Evolutionary conservation across 2,113 vertebrate species (phyloP).

Genomic region (Passer montanus): DNA sequence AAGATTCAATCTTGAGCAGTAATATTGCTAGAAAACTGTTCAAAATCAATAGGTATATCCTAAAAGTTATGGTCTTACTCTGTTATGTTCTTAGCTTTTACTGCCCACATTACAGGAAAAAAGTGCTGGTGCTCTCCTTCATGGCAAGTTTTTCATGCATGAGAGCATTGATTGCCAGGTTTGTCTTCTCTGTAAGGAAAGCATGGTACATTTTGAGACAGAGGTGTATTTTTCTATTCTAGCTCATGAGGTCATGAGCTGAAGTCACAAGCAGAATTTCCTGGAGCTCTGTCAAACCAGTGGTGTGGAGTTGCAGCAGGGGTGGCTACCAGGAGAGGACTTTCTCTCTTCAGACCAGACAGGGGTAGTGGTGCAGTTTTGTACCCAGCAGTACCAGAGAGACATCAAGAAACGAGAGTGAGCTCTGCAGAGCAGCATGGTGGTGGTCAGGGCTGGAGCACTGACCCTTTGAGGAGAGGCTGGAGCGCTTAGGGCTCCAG

Average conservation of each 20-base stretch:
- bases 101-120: background rate
- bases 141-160: background rate
- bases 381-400: background rate
- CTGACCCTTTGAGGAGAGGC: background rate
- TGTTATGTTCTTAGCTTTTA: background rate
- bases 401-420: background rate
- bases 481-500: background rate
- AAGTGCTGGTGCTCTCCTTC: background rate
- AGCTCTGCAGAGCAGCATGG: accelerated
- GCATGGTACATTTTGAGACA: background rate
- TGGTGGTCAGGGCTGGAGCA: background rate
- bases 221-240: background rate
- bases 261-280: background rate
- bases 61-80: background rate
- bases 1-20: background rate
- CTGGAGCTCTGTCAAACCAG: background rate
- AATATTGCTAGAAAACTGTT: background rate
- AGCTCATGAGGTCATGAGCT: background rate
- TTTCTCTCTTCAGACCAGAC: background rate
- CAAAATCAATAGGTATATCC: background rate
- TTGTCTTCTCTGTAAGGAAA: background rate
- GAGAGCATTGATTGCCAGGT: background rate
- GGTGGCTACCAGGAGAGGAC: background rate
- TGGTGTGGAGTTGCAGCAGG: accelerated
- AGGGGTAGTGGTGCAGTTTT: background rate